Conservation (phyloP, 1,140 invertebrate species). For the Centruroides sculpturatus region DNA sequence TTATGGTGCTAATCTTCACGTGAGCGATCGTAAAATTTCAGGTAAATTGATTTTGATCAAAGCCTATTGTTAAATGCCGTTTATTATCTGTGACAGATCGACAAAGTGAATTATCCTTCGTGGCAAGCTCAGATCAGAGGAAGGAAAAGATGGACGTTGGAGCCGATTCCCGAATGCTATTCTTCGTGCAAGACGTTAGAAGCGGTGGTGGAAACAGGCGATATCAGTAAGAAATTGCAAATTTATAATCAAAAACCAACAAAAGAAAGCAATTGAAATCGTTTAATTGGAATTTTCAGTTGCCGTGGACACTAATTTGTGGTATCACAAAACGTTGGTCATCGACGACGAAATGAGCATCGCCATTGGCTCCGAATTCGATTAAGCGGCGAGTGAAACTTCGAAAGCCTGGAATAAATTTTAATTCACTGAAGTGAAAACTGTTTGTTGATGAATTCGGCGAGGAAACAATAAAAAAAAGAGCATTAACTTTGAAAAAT, state of each 20-base stretch:
- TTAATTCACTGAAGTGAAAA: no score
- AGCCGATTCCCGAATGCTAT: conserved; percentile 77
- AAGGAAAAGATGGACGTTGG: conserved; percentile 66
- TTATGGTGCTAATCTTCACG: conserved; percentile 84
- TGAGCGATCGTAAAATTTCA: conserved; percentile 34
- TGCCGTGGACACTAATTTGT: conserved; percentile 81
- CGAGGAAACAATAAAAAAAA: no score
- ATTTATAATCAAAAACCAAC: not conserved
- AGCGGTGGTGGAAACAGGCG: conserved; percentile 63
- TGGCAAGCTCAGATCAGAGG: conserved; percentile 89
- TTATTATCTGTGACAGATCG: conserved; percentile 45
- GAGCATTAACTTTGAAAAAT: no score
- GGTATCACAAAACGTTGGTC: conserved; percentile 84
- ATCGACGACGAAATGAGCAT: conserved; percentile 77
- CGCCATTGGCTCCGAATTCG: conserved; percentile 89
- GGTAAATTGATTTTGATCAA: no score
- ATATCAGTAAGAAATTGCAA: conserved; percentile 57
- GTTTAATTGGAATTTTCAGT: conserved; percentile 41
- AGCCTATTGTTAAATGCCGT: no score
- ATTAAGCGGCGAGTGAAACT: conserved; percentile 36
- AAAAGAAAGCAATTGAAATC: not conserved
- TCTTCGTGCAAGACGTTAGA: conserved; percentile 52
- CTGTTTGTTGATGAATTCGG: no score
- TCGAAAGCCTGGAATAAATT: no score
- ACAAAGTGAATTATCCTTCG: conserved; percentile 77